These are phyloP conservation scores for Harpegnathos saltator DNA, from an alignment of 1,140 invertebrate genomes.

Conservation along the genomic window DNA sequence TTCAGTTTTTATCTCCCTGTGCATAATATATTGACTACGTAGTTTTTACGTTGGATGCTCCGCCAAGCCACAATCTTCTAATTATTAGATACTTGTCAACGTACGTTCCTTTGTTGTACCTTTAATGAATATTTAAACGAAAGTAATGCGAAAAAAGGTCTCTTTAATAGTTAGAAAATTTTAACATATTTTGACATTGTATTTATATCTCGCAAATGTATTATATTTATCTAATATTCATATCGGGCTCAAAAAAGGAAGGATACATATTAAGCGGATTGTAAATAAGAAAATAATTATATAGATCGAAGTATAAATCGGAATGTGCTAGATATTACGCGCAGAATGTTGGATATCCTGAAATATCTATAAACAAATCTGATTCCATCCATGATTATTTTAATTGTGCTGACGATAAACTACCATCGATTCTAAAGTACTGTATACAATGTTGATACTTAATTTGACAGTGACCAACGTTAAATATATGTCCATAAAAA, in stretches of 20 bases:
- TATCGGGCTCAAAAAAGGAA: slow-evolving; percentile 7
- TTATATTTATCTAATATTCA: slow-evolving; percentile 24
- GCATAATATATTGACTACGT: not conserved
- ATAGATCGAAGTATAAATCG: slow-evolving; percentile 2
- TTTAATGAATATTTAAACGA: slow-evolving; percentile 29
- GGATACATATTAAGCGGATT: not conserved
- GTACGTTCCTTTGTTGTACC: slow-evolving; percentile 29
- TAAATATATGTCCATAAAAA: slow-evolving; percentile 27
- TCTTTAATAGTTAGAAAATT: slow-evolving; percentile 29
- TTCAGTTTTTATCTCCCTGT: not conserved
- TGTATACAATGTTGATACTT: slow-evolving; percentile 15
- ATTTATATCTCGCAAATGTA: slow-evolving; percentile 45
- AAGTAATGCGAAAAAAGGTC: not conserved
- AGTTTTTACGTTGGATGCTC: slow-evolving; percentile 12
- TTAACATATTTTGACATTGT: not conserved
- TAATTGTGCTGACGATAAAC: slow-evolving; percentile 9
- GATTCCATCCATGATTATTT: slow-evolving; percentile 17
- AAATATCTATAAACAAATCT: slow-evolving; percentile 26
- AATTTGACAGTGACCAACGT: slow-evolving; percentile 8
- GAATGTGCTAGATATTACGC: not conserved
- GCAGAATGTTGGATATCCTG: slow-evolving; percentile 1
- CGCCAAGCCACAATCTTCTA: slow-evolving; percentile 11
- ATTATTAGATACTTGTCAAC: slow-evolving; percentile 46
- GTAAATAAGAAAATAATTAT: slow-evolving; percentile 26
- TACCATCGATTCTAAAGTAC: slow-evolving; percentile 1